Conservation (phyloP, 1,140 invertebrate genomes). For the Riptortus pedestris region DNA sequence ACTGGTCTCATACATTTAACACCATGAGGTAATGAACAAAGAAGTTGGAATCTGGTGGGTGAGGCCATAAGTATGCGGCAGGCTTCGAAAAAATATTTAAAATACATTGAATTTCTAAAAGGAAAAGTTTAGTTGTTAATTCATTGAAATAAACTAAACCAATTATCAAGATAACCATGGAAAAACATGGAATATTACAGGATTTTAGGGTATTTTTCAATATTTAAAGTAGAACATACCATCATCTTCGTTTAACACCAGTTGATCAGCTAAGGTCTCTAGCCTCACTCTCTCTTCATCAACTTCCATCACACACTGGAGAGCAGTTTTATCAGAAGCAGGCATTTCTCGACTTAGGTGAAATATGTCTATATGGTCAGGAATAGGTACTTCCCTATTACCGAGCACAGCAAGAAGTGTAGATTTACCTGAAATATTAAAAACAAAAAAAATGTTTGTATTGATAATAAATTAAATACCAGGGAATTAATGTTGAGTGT, state of each 20-base stretch:
- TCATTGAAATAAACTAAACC: no score
- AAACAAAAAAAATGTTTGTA: neutral
- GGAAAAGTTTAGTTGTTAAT: no score
- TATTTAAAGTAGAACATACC: conserved; percentile 42
- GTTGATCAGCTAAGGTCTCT: conserved; percentile 85
- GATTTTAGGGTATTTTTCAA: no score
- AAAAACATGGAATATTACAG: no score
- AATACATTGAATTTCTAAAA: no score
- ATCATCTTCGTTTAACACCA: conserved; percentile 79
- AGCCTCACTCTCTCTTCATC: conserved; percentile 86
- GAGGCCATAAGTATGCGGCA: no score
- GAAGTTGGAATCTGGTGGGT: no score
- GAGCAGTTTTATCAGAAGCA: conserved; percentile 81
- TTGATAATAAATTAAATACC: neutral
- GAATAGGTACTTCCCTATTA: conserved; percentile 90
- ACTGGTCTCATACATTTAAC: no score
- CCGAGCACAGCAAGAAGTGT: conserved; percentile 84
- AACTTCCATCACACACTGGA: conserved; percentile 96
- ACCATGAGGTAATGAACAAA: no score
- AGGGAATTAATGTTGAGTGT: neutral
- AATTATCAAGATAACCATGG: no score
- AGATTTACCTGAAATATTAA: conserved; percentile 61
- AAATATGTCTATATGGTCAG: conserved; percentile 95
- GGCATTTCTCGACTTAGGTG: conserved; percentile 94
- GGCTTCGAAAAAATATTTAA: no score